These are phyloP conservation scores for Pagrus major DNA, from an alignment of 2,113 vertebrate genomes.

Conservation along the genomic window DNA sequence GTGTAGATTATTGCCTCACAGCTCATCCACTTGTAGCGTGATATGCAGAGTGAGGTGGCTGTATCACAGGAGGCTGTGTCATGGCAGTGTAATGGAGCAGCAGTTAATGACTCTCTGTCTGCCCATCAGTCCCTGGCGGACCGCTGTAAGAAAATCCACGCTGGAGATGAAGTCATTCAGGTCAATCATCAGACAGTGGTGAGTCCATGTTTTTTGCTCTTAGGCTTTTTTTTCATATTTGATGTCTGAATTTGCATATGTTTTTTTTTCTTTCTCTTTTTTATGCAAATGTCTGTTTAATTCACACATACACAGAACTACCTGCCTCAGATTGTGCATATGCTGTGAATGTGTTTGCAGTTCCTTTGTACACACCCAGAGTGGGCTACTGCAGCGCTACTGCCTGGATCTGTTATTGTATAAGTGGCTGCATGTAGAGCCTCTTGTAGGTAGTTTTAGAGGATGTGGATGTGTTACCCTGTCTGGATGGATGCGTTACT, in stretches of 20 bases:
- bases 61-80: constrained; percentile 5
- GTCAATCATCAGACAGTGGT: constrained; percentile 88
- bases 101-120: constrained; percentile 35
- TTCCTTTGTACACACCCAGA: background rate
- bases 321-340: background rate
- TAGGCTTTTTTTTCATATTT: background rate
- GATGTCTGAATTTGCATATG: background rate
- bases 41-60: constrained; percentile 3
- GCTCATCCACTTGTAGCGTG: background rate
- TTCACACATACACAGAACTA: background rate
- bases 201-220: constrained; percentile 14
- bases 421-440: constrained; percentile 13
- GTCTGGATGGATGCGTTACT: constrained; percentile 2
- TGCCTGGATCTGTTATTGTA: background rate
- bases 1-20: constrained; percentile 1
- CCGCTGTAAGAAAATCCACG: constrained; percentile 88
- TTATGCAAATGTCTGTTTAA: constrained; percentile 28
- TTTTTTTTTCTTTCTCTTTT: constrained; percentile 1
- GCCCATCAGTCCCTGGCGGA: constrained; percentile 83
- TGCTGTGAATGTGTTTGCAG: background rate
- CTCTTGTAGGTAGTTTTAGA: constrained; percentile 30
- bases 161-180: constrained; percentile 88
- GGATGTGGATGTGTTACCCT: background rate
- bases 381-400: background rate
- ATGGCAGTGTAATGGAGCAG: constrained; percentile 2